Evolutionary conservation across 2,888 invertebrate genomes (phyloP).

Genomic region (Euspilapteryx auroguttella): DNA sequence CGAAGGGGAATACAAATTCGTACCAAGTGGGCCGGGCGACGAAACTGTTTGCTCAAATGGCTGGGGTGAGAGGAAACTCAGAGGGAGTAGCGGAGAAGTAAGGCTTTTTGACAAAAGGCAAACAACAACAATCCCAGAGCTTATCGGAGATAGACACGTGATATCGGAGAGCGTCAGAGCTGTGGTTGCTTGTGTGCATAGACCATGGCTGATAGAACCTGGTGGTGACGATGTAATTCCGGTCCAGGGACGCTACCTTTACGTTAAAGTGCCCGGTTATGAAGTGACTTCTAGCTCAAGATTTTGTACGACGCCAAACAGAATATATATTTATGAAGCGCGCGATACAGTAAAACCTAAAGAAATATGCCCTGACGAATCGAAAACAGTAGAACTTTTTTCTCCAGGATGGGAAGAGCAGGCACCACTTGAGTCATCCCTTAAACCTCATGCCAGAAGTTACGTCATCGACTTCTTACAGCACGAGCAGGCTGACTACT

Average conservation of each 20-base stretch:
- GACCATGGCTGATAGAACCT: slow-evolving; percentile 79
- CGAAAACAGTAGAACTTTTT: slow-evolving; percentile 65
- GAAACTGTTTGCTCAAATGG: slow-evolving; percentile 65
- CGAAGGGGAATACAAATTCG: slow-evolving; percentile 72
- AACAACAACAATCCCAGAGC: slow-evolving; percentile 34
- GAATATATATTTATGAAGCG: slow-evolving; percentile 73
- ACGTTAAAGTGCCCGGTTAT: slow-evolving; percentile 70
- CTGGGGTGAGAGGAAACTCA: slow-evolving; percentile 66
- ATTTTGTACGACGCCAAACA: slow-evolving; percentile 69
- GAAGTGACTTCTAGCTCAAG: slow-evolving; percentile 49
- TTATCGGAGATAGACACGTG: slow-evolving; percentile 47
- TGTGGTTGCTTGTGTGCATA: slow-evolving; percentile 67
- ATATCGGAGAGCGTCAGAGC: slow-evolving; percentile 55
- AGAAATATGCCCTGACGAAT: slow-evolving; percentile 68
- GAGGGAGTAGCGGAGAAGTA: slow-evolving; percentile 75
- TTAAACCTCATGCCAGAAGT: slow-evolving; percentile 66
- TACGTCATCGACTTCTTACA: slow-evolving; percentile 77
- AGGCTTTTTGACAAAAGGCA: slow-evolving; percentile 65
- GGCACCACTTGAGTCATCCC: slow-evolving; percentile 37
- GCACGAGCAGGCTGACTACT: slow-evolving; percentile 72
- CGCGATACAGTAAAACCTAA: slow-evolving; percentile 63
- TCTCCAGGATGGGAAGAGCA: slow-evolving; percentile 70
- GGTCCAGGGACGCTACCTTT: slow-evolving; percentile 67
- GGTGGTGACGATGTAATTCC: slow-evolving; percentile 68
- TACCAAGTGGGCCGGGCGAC: slow-evolving; percentile 58